These are phyloP conservation scores for Ictalurus furcatus DNA, from an alignment of 2,113 vertebrate genomes.

Conservation along the genomic window DNA sequence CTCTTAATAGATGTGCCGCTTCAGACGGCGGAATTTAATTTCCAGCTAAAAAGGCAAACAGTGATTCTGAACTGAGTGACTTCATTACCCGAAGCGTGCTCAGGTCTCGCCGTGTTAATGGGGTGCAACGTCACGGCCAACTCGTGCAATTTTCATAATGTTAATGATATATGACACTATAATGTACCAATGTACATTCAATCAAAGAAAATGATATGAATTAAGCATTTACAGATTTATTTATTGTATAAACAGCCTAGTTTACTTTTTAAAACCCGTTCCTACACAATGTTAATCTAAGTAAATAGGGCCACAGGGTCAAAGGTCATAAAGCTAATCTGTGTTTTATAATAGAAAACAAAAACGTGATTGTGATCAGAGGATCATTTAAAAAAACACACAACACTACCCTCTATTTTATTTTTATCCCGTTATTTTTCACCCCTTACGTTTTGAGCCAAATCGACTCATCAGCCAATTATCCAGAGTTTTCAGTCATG, in stretches of 20 bases:
- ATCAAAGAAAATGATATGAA: neutral
- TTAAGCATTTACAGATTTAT: neutral
- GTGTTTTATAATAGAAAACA: neutral
- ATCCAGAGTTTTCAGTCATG: neutral
- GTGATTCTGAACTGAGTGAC: conserved; percentile 29
- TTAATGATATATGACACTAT: conserved; percentile 13
- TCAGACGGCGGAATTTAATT: conserved; percentile 58
- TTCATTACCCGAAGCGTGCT: conserved; percentile 17
- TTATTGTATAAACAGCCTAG: neutral
- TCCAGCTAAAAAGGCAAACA: conserved; percentile 31
- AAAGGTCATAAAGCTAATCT: neutral
- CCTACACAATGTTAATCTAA: too few species aligned
- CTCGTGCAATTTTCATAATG: neutral
- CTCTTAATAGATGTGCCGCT: conserved; percentile 58
- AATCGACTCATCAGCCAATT: neutral
- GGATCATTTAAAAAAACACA: neutral
- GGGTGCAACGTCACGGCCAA: conserved; percentile 3
- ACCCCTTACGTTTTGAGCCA: neutral
- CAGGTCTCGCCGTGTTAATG: conserved; percentile 32
- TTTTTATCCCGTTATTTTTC: neutral
- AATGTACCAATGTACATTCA: neutral
- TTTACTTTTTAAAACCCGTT: neutral
- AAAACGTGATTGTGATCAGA: neutral
- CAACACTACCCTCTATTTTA: too few species aligned
- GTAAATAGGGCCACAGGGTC: neutral